Percentiles rank a stretch among this genome's conserved stretches.
phyloP scores from a whole-genome alignment of 2,888 invertebrate species.

The Sinhomidia bicolor region DNA sequence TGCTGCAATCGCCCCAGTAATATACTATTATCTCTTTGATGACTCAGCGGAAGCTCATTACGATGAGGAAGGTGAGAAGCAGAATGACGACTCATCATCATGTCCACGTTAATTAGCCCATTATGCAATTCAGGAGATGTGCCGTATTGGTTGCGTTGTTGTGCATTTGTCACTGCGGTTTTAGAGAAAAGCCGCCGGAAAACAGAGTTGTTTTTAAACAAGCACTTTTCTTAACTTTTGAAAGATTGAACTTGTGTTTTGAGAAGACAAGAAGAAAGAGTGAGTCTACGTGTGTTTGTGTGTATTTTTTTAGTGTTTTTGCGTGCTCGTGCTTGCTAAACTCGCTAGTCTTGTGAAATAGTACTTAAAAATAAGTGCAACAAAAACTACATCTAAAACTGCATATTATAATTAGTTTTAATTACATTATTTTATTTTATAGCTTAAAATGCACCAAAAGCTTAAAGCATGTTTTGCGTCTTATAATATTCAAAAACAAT shows the following conservation, averaged over 20 bases:
- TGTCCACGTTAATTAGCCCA: conserved; percentile 29
- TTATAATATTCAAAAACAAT: not conserved
- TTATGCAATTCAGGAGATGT: conserved; percentile 43
- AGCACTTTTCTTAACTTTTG: conserved; percentile 22
- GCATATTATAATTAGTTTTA: not conserved
- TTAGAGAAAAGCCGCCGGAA: conserved; percentile 10
- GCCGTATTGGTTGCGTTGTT: conserved; percentile 10
- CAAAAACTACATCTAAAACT: not conserved
- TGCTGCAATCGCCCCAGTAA: not conserved
- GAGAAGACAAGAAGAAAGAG: conserved; percentile 8
- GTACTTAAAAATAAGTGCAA: not conserved
- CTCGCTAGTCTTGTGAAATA: conserved; percentile 29
- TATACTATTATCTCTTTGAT: not conserved
- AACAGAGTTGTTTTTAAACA: conserved; percentile 6
- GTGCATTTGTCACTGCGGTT: conserved; percentile 56
- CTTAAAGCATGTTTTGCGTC: not conserved
- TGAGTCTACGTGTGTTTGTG: conserved; percentile 24
- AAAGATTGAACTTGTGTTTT: conserved; percentile 5
- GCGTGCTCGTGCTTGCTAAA: conserved; percentile 14
- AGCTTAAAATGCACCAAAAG: not conserved
- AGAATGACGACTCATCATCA: conserved; percentile 38
- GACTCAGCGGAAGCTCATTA: conserved; percentile 50
- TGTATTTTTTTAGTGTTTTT: conserved; percentile 17
- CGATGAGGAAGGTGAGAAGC: conserved; percentile 20
- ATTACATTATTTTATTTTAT: not conserved